These are phyloP conservation scores for Henricia sp. DNA, from an alignment of 53 echinoderm and acorn worm species.

Conservation along the genomic window DNA sequence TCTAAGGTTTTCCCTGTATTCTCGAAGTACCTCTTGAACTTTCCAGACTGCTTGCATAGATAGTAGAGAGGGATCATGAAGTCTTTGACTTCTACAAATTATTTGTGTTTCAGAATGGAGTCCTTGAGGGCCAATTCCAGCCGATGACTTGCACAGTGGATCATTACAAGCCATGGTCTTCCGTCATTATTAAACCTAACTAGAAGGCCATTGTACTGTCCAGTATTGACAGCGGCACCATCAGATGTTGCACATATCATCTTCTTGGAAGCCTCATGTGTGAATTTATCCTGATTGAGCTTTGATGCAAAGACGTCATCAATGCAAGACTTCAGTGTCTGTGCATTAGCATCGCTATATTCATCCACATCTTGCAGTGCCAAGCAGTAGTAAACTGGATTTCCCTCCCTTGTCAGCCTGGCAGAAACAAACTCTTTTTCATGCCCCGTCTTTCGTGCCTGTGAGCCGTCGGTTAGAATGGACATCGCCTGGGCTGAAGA, in stretches of 20 bases:
- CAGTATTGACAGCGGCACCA: constrained; percentile 36
- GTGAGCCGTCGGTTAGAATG: no score
- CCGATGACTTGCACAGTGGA: constrained; percentile 40
- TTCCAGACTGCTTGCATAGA: constrained; percentile 17
- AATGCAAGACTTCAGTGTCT: no score
- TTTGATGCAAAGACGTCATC: no score
- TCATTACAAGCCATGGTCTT: constrained; percentile 45
- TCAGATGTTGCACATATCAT: constrained; percentile 66
- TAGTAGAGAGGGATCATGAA: constrained; percentile 33
- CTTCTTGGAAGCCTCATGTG: no score
- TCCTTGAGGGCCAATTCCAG: constrained; percentile 46
- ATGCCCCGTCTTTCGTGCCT: no score
- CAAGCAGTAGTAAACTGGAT: background rate
- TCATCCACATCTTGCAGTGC: constrained; percentile 20
- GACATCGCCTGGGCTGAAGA: no score
- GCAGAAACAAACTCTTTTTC: no score
- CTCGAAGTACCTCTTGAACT: constrained; percentile 12
- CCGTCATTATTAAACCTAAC: constrained; percentile 17
- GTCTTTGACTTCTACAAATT: constrained; percentile 8
- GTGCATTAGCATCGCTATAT: no score
- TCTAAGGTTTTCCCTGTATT: background rate
- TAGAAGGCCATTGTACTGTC: constrained; percentile 40
- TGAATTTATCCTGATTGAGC: no score
- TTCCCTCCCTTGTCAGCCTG: constrained; percentile 21
- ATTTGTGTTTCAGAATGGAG: constrained; percentile 7